Percentiles rank a stretch among this genome's conserved stretches.
Evolutionary conservation across 2,113 vertebrate genomes (phyloP).

Genomic region (Xenopus laevis): DNA sequence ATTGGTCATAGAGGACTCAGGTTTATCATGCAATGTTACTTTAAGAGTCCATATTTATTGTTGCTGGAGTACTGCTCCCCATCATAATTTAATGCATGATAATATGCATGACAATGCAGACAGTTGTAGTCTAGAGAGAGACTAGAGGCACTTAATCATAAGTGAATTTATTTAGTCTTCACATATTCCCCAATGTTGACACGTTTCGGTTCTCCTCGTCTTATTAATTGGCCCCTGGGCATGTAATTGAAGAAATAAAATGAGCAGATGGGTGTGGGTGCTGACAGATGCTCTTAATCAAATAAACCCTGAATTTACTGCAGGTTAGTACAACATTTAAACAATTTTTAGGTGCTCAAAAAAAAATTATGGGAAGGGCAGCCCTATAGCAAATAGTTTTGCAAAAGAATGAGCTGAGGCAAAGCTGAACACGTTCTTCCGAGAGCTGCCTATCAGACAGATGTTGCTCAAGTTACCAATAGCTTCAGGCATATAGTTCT

Average conservation of each 20-base stretch:
- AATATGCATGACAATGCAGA: too few relatives aligned
- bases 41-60: too few relatives aligned
- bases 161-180: too few relatives aligned
- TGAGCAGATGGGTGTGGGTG: conserved; percentile 47
- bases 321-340: conserved; percentile 62
- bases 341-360: conserved; percentile 36
- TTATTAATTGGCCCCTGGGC: conserved; percentile 36
- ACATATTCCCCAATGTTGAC: too few relatives aligned
- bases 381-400: conserved; percentile 70
- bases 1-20: too few relatives aligned
- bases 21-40: too few relatives aligned
- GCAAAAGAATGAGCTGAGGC: conserved; percentile 61
- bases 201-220: too few relatives aligned
- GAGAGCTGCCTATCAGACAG: conserved; percentile 62
- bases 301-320: conserved; percentile 49
- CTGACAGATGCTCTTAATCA: conserved; percentile 59
- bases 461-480: conserved; percentile 63
- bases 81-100: too few relatives aligned
- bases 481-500: conserved; percentile 64
- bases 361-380: conserved; percentile 53
- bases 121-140: too few relatives aligned
- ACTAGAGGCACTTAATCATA: too few relatives aligned
- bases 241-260: conserved; percentile 58
- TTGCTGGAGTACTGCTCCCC: too few relatives aligned
- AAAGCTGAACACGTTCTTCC: conserved; percentile 69